A percentile compares a stretch with the other conserved stretches of the same genome.
Conservation (phyloP, 2,797 vertebrate genomes). For the Pelochelys cantorii region DNA sequence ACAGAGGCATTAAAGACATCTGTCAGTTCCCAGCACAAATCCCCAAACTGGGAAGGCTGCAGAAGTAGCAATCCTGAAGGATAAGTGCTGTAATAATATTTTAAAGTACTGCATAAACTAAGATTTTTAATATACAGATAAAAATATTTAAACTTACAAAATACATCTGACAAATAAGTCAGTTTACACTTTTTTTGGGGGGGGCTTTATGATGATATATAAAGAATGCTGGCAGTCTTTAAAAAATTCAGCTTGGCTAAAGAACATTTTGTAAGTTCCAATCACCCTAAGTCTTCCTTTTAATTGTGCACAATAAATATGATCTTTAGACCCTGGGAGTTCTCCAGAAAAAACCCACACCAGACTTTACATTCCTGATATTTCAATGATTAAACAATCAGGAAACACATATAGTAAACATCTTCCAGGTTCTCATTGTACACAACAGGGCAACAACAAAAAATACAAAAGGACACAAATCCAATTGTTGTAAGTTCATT, state of each 20-base stretch:
- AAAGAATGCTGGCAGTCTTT: background rate
- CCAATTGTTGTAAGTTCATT: background rate
- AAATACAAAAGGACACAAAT: background rate
- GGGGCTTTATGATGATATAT: background rate
- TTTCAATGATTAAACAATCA: background rate
- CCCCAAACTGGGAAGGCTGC: background rate
- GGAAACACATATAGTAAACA: background rate
- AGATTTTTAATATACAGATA: background rate
- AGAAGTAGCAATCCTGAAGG: background rate
- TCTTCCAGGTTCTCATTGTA: background rate
- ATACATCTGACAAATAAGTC: background rate
- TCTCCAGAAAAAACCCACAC: slow-evolving; percentile 7
- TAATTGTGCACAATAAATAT: background rate
- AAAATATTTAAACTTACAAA: background rate
- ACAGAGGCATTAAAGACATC: background rate
- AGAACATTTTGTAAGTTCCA: background rate
- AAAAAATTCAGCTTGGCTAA: background rate
- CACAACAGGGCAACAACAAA: fast-evolving
- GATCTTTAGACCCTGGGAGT: background rate
- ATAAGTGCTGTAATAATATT: background rate
- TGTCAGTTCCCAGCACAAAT: background rate
- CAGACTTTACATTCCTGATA: slow-evolving; percentile 18
- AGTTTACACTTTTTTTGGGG: background rate
- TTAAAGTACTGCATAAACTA: background rate
- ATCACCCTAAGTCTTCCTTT: background rate